phyloP scores from a whole-genome alignment of 2,888 invertebrate species.

The Idaea aversata region DNA sequence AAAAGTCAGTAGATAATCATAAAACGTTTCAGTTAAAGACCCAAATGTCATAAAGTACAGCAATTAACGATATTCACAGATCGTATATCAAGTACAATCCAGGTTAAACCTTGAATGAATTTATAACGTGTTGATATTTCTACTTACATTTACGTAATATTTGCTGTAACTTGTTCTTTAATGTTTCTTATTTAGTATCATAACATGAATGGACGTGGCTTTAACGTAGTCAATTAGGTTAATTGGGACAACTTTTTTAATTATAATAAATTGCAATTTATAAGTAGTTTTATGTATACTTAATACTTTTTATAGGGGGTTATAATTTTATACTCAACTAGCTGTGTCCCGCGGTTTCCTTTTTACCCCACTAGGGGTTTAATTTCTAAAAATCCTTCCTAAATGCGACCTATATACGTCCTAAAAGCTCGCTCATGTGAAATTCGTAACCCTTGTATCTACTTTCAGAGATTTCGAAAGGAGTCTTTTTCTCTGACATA shows the following conservation, averaged over 20 bases:
- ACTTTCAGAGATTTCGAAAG: too few species aligned
- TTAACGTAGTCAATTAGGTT: not conserved
- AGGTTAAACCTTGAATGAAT: slow-evolving; percentile 1
- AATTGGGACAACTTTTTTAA: not conserved
- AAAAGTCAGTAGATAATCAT: slow-evolving; percentile 8
- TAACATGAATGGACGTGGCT: not conserved
- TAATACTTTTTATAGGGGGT: too few species aligned
- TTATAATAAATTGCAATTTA: not conserved
- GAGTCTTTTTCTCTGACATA: too few species aligned
- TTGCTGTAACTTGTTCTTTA: not conserved
- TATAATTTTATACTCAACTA: too few species aligned
- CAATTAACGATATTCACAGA: not conserved
- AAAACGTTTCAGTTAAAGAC: not conserved
- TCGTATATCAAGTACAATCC: not conserved
- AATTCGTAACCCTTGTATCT: too few species aligned
- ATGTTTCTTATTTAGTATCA: slow-evolving; percentile 4
- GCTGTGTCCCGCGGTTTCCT: too few species aligned
- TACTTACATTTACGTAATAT: slow-evolving; percentile 1
- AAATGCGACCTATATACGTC: too few species aligned
- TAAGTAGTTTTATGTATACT: too few species aligned
- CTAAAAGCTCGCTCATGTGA: too few species aligned
- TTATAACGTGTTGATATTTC: not conserved
- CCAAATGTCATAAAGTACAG: not conserved
- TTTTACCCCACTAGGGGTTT: too few species aligned
- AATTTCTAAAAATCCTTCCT: too few species aligned